phyloP scores from a whole-genome alignment of 1,140 invertebrate genomes.

The Periplaneta americana region DNA sequence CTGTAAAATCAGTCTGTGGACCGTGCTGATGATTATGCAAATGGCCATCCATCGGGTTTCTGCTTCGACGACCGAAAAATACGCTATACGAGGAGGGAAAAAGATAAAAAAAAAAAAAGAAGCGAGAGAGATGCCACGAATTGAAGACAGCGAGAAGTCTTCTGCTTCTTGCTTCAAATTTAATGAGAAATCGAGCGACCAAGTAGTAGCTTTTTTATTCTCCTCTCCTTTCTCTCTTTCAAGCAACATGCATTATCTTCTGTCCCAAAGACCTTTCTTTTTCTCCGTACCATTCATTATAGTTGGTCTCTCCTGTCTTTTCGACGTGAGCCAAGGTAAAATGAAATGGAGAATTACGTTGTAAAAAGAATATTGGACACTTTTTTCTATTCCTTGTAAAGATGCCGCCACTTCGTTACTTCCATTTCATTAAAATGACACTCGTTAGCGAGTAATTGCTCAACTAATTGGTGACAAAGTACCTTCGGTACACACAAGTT shows the following conservation, averaged over 20 bases:
- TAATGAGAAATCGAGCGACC: background rate
- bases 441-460: background rate
- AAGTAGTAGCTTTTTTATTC: background rate
- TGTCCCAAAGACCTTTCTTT: background rate
- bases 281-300: background rate
- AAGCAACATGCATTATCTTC: background rate
- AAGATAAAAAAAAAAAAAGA: too few species aligned
- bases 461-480: background rate
- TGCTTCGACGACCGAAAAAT: background rate
- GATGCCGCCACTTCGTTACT: background rate
- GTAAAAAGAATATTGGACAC: background rate
- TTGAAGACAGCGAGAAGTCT: background rate
- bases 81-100: background rate
- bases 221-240: background rate
- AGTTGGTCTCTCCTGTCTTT: background rate
- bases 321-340: background rate
- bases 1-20: background rate
- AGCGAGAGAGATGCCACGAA: background rate
- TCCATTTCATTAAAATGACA: background rate
- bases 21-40: background rate
- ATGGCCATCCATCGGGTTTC: background rate
- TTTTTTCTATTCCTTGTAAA: background rate
- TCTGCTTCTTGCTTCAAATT: background rate
- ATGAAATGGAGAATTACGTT: background rate
- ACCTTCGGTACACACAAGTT: background rate